Conservation (phyloP, 2,888 invertebrate genomes). For the Loripinus fragilis region DNA sequence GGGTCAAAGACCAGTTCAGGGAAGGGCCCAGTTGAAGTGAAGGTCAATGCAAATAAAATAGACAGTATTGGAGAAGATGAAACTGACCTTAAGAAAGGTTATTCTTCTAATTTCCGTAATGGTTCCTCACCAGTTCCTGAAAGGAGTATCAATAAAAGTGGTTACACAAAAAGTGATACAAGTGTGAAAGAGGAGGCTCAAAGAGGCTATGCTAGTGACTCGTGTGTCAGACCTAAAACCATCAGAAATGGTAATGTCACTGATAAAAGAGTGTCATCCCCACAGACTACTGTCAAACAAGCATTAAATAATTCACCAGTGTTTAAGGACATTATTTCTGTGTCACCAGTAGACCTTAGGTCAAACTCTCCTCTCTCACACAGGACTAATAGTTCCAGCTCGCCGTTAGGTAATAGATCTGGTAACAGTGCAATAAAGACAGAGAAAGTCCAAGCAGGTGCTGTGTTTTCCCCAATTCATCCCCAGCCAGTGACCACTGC, state of each 20-base stretch:
- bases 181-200: slow-evolving; percentile 3
- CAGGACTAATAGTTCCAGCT: slow-evolving; percentile 24
- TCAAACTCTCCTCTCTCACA: slow-evolving; percentile 24
- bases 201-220: slow-evolving; percentile 55
- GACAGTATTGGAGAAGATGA: slow-evolving; percentile 27
- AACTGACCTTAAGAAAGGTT: slow-evolving; percentile 49
- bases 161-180: background rate
- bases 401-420: slow-evolving; percentile 26
- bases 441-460: slow-evolving; percentile 68
- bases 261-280: slow-evolving; percentile 45
- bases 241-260: slow-evolving; percentile 2
- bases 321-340: slow-evolving; percentile 47
- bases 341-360: slow-evolving; percentile 29
- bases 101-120: slow-evolving; percentile 38
- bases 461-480: slow-evolving; percentile 77
- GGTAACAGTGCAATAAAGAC: slow-evolving; percentile 62
- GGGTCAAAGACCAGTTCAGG: slow-evolving; percentile 3
- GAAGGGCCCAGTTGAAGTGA: background rate
- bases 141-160: slow-evolving; percentile 1
- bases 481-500: slow-evolving; percentile 74
- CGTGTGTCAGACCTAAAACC: slow-evolving; percentile 2
- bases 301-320: slow-evolving; percentile 50
- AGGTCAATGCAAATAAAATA: background rate
- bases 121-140: slow-evolving; percentile 39
- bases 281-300: slow-evolving; percentile 32